A percentile compares a stretch with the other conserved stretches of the same genome.
Conservation (phyloP, 1,140 invertebrate genomes). For the Drosophila watanabei region DNA sequence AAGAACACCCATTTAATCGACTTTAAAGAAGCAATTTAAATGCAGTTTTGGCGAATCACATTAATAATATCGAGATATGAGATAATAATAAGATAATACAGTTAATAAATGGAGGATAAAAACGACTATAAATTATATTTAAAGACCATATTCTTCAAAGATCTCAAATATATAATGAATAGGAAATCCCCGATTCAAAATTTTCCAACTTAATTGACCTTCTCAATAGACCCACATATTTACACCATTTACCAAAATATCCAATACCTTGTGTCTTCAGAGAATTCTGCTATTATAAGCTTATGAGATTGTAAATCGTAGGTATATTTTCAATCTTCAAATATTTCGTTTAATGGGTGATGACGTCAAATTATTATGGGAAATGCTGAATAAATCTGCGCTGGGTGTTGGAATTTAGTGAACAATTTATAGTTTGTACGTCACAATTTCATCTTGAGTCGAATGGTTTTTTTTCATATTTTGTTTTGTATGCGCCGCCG, state of each 20-base stretch:
- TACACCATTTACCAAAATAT: neutral
- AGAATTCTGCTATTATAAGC: constrained; percentile 7
- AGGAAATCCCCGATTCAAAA: neutral
- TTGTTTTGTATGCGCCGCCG: constrained; percentile 3
- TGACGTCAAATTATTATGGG: constrained; percentile 38
- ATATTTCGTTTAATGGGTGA: constrained; percentile 13
- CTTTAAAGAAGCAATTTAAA: too few species aligned
- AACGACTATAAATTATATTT: neutral
- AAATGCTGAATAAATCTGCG: constrained; percentile 27
- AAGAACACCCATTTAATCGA: too few species aligned
- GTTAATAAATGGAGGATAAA: neutral
- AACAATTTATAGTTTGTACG: constrained; percentile 40
- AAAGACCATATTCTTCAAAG: neutral
- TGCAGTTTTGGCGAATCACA: neutral
- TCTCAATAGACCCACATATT: constrained; percentile 10
- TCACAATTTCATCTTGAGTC: constrained; percentile 37
- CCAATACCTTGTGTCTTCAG: neutral
- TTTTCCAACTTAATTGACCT: neutral
- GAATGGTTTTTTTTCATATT: neutral
- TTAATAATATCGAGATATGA: fast-evolving
- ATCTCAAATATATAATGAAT: neutral
- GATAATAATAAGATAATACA: neutral
- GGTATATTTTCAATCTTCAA: constrained; percentile 6
- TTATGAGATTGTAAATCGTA: constrained; percentile 13
- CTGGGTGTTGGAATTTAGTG: constrained; percentile 27